Base-by-base conservation (phyloP, 1,140 invertebrate genomes). In the Heliothis virescens region DNA sequence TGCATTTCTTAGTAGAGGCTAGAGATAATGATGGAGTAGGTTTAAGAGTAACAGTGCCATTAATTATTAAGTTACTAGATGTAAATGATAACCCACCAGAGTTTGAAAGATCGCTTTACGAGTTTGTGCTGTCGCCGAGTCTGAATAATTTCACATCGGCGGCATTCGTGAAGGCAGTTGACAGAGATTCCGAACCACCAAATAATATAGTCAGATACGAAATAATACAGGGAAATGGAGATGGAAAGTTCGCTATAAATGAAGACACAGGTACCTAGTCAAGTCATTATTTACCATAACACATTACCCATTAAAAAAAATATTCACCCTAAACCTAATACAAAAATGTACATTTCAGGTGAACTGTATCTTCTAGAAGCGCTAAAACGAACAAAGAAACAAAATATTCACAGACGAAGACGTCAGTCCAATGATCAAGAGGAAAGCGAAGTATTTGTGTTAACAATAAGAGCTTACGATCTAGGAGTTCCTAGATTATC, bases 171-270 rank as follows among this genome's bases (percentile, higher is more conserved):
- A 97, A 97, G 96, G 98, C 98, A 69, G 95, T 96, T 62, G 98
- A 99, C 92, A 96, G 96, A 80, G 98, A 99, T 88, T 96, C 97
- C 12, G 97, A 97, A 67, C 94, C 97, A n/a, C 97, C 98, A 3
- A 99, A 99, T 92, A 98, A 98, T 91, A 95, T 97, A 87, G 96
- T 99, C 13, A 96, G 96, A 86, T 98, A 98, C 92, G 97, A 98
- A 95, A 95, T 98, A 55, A 96, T 98, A 82, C 96, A 97, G 77
- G 97, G 97, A 15, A 98, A 98, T 90, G 97, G 96, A 87, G 97
- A 97, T 79, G 97, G 97, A 82, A 97, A 97, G 90, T 98, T 98
- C 93, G 89, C 95, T 29, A 95, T 99, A 52, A 96, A 98, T 89
- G 96, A 97, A 88, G 95, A 96, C 55, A 97, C 97, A 80, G 98